Base-by-base conservation (phyloP, 2,888 invertebrate species). In the Atrina japonica region DNA sequence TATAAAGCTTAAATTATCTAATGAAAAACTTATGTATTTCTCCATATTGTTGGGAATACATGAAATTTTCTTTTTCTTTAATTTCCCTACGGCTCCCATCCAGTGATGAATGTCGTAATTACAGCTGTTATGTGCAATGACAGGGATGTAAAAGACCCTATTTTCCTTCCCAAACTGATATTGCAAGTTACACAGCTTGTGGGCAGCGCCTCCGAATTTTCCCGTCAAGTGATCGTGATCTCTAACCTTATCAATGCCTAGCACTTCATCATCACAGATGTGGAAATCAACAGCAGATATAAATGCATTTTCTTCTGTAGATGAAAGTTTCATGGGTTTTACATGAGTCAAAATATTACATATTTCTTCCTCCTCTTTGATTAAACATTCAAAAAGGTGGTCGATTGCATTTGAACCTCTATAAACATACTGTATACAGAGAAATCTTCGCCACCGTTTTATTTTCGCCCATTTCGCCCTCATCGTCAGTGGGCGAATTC, bases 21-120 rank as follows among this genome's bases (percentile, higher is more conserved):
- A 78, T 69, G 43, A 52, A 56, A 77, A 75, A 9, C 70, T 73
- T 21, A 80, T 80, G 50, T 76, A 81, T 29, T 73, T 77, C 72
- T 80, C 76, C 56, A 70, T 65, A 35, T 70, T 79, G 43, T 77
- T 68, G 35, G 76, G 70, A 61, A 77, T 74, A 18, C 78, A 66
- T 23, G 61, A 21, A n/a, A 73, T 58, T 11, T 61, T 25, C 45
- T 61, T 50, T 40, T 68, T 45, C 64, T 70, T 70, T n/a, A 63
- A 64, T 49, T 56, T 49, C 9, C 74, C 61, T 5, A 61, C 64
- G 14, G 70, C 47, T 40, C 61, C 43, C 67, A 77, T 72, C 29
- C 73, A 25, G 11, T 71, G 60, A 49, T 77, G 76, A 1, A 63
- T 21, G 50, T 79, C 77, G 40, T 76, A 79, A 3, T 69, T 71